Evolutionary conservation across 2,113 vertebrate genomes (phyloP).

Genomic region (Ptyas mucosa): DNA sequence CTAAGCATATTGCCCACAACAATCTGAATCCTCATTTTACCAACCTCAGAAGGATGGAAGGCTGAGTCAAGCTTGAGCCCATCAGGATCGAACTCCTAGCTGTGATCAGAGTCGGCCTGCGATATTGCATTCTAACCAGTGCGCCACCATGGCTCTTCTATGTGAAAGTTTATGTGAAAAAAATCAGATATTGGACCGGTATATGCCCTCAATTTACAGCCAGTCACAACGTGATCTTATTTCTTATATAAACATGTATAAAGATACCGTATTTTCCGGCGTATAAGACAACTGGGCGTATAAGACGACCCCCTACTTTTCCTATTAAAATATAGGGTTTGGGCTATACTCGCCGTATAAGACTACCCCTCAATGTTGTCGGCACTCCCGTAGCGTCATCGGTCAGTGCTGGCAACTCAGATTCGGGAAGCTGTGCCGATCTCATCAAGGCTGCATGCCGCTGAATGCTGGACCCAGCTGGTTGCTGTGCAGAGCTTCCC

Average conservation of each 20-base stretch:
- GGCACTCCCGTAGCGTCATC: no score
- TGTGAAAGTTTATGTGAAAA: background rate
- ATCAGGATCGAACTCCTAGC: background rate
- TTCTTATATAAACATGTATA: background rate
- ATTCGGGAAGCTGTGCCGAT: no score
- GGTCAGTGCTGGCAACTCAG: no score
- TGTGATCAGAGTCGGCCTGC: background rate
- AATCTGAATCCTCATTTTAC: background rate
- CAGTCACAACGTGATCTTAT: background rate
- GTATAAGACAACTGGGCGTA: no score
- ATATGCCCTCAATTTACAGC: background rate
- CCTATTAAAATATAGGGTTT: no score
- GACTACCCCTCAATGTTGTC: no score
- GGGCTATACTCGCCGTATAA: no score
- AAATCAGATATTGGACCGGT: background rate
- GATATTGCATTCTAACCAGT: background rate
- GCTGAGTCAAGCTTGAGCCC: background rate
- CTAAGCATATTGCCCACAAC: background rate
- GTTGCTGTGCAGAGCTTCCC: no score
- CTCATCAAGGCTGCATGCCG: no score
- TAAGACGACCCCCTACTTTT: no score
- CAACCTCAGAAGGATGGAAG: background rate
- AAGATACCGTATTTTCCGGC: no score
- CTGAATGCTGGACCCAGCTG: no score
- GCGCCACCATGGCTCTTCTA: background rate